Evolutionary conservation across 1,140 invertebrate species (phyloP).

Genomic region (Oncopeltus fasciatus): DNA sequence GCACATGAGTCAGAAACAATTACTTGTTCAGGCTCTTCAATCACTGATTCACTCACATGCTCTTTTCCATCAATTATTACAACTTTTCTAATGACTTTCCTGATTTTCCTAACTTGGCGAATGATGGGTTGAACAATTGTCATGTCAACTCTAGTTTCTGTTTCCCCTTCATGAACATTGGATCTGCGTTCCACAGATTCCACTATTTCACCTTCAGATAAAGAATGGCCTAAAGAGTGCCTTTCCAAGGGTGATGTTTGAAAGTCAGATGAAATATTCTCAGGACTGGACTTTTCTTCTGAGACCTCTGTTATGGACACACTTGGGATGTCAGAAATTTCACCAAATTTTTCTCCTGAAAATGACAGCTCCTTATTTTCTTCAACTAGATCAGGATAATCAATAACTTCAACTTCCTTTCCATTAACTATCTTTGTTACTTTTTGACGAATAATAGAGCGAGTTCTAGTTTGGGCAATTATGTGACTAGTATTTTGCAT

Average conservation of each 20-base stretch:
- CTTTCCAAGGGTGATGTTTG: not conserved
- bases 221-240: not conserved
- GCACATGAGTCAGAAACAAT: not conserved
- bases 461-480: not conserved
- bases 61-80: conserved; percentile 70
- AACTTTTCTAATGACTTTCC: conserved; percentile 54
- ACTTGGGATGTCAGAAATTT: not conserved
- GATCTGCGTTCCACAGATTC: not conserved
- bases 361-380: not conserved
- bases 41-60: conserved; percentile 60
- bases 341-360: not conserved
- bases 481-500: not conserved
- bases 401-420: not conserved
- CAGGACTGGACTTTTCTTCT: not conserved
- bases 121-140: conserved; percentile 1
- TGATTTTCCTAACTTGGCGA: conserved; percentile 40
- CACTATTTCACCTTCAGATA: not conserved
- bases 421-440: not conserved
- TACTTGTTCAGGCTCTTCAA: conserved; percentile 67
- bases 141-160: not conserved
- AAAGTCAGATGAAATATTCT: not conserved
- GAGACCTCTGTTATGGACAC: not conserved
- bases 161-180: not conserved
- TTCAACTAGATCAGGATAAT: not conserved
- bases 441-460: not conserved